Evolutionary conservation across 2,888 invertebrate species (phyloP), one percentile per base, ranked within the genome.

Genomic region (Apamea anceps): DNA sequence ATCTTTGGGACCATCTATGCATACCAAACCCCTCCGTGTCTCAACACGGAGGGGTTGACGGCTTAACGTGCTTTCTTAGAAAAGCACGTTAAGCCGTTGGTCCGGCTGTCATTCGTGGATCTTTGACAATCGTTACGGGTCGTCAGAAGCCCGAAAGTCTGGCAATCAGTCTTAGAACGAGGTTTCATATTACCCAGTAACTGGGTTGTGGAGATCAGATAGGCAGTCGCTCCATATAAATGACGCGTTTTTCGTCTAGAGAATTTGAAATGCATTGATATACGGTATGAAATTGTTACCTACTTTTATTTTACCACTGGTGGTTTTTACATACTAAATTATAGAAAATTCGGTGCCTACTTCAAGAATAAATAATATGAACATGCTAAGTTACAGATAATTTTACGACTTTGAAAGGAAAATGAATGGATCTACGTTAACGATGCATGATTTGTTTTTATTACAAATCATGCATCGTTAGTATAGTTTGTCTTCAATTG

Each of bases 101-200:
- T 65, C 18, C 21, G 32, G 32, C 32, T 65, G 32, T 21, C 65
- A 32, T 86, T 88, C 13, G 48, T 48, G 48, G 13, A 48, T 48
- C 13, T 37, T 37, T 37, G 37, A 37, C 37, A 37, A 5, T 37
- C 37, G 37, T 37, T 37, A 37, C 37, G 37, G 37, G 37, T 37
- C 37, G 37, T 37, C 37, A 37, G 37, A 37, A 37, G 37, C 37
- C 37, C 37, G 37, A 37, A 37, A 37, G 37, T 37, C 32, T 32
- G 32, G 32, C 3, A 32, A 1, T 2, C 32, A 32, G 32, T 32
- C 37, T 37, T 37, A 37, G 5, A 37, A 37, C 37, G 37, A 37
- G 37, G 5, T 37, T 5, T 37, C 37, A 5, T 37, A 37, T 37
- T 37, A 37, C 37, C 37, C 37, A 37, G 37, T 37, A 37, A 37